Base-by-base conservation (phyloP, 1,140 invertebrate genomes). In the Macrobrachium nipponense region DNA sequence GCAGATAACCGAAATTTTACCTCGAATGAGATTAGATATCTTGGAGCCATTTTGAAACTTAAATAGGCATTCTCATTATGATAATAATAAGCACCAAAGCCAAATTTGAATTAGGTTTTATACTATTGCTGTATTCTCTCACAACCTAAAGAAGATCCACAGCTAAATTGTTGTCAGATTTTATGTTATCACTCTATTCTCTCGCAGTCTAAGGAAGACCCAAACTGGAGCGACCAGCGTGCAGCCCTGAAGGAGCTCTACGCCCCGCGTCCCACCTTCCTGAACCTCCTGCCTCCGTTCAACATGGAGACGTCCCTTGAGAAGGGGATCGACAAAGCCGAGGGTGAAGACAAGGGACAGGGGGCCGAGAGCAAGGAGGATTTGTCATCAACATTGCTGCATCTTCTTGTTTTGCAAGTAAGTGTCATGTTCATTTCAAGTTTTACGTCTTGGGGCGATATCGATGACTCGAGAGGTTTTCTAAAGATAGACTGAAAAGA, bases 231-330 rank as follows among this genome's bases (percentile, higher is more conserved):
- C 70, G 82, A 85, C 75, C 82, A 85, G n/a, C 76, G 82, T 14
- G 75, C 68, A 18, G 82, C 82, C 60, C 61, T 87, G 61, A 81
- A 82, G 72, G 75, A 82, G 62, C 84, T 90, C 5, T 90, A 89
- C 84, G 89, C 88, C 18, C 78, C 85, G 12, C 87, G 89, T 20
- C 82, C 86, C 11, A 18, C 62, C 0, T 90, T 89, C 89, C 79
- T 90, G 5, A 89, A 89, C 75, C 80, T 88, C 44, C 80, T 90
- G 86, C 89, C 89, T 20, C 89, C 89, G n/a, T 90, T 90, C 84
- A 88, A 87, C 80, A 85, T 77, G 23, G 75, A 85, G 15, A 73
- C 78, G n/a, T n/a, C 64, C 27, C 5, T 70, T 12, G 36, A 17
- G 8, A 51, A 78, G 43, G 68, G 36, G 20, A n/a, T 12, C 14